Conservation (phyloP, 2,888 invertebrate species). For the Cheilosia vulpina region DNA sequence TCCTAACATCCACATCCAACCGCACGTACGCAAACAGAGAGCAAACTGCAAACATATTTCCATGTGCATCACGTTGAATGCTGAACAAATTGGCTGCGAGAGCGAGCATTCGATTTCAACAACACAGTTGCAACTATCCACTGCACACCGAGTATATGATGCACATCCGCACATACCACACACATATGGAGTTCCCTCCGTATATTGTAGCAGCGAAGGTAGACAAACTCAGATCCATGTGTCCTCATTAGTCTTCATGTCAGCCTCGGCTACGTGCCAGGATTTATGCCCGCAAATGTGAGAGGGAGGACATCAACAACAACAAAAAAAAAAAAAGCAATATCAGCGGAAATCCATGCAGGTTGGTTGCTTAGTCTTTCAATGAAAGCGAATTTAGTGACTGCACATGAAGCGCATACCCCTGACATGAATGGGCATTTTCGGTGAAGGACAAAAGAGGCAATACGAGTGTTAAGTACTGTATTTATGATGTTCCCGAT, state of each 20-base stretch:
- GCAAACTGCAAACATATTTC: slow-evolving; percentile 48
- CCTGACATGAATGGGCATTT: slow-evolving; percentile 40
- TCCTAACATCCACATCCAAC: slow-evolving; percentile 6
- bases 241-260: slow-evolving; percentile 73
- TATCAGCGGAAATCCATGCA: slow-evolving; percentile 17
- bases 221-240: slow-evolving; percentile 58
- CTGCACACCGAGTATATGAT: neutral
- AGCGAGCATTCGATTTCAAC: slow-evolving; percentile 45
- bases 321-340: slow-evolving; percentile 15
- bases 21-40: slow-evolving; percentile 31
- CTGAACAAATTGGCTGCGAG: slow-evolving; percentile 67
- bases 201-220: slow-evolving; percentile 1
- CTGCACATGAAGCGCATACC: slow-evolving; percentile 32
- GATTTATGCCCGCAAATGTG: slow-evolving; percentile 66
- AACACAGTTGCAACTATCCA: slow-evolving; percentile 20
- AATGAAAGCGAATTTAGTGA: slow-evolving; percentile 42
- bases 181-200: slow-evolving; percentile 1
- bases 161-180: neutral
- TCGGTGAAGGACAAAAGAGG: neutral
- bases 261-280: slow-evolving; percentile 66
- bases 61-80: slow-evolving; percentile 64
- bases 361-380: slow-evolving; percentile 58
- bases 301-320: slow-evolving; percentile 26
- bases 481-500: neutral
- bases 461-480: slow-evolving; percentile 12